Evolutionary conservation across 2,797 vertebrate genomes (phyloP), one percentile per base, ranked within the genome.

Genomic region (Alosa sapidissima): DNA sequence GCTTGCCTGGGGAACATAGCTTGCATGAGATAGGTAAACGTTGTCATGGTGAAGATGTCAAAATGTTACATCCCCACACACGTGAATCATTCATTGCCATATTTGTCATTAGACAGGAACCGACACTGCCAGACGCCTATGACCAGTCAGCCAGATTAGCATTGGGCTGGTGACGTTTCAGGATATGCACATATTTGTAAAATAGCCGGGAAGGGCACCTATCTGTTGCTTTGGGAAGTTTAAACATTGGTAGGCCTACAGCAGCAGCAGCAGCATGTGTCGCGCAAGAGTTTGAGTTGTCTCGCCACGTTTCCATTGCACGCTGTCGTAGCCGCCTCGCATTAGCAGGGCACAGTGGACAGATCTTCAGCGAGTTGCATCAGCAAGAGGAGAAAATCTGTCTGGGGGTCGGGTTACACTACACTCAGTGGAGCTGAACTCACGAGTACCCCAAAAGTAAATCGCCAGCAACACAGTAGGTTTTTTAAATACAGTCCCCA

Each of bases 331-430:
- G 72, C 72, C 3, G 11, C 16, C 1, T 45, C 14, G 72, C 1
- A 21, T 45, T 45, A 78, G 72, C 65, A 13, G 19, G 72, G 84
- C 82, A 60, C 49, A 83, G 21, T 87, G 60, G 49, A 84, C 87
- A 84, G 41, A 75, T 45, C 81, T 82, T 51, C 81, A 68, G 19
- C 11, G 88, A 87, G 89, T 91, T 92, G 91, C 91, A 88, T 92
- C 90, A 91, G 90, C 90, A 86, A 82, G 49, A 45, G 54, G 84
- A n/a, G 49, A 82, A 83, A 86, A 86, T 84, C 54, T 82, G 65
- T 24, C n/a, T 19, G 8, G 51, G 81, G 84, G 83, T 89, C 89
- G 49, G 81, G 45, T 90, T 90, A 82, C 72, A 58, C 47, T 81
- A n/a, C 41, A 41, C 41, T 41, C 41, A 0, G 33, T 45, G 36